Evolutionary conservation across 2,888 invertebrate genomes (phyloP), one percentile per base, ranked within the genome.

Genomic region (Unio delphinus): DNA sequence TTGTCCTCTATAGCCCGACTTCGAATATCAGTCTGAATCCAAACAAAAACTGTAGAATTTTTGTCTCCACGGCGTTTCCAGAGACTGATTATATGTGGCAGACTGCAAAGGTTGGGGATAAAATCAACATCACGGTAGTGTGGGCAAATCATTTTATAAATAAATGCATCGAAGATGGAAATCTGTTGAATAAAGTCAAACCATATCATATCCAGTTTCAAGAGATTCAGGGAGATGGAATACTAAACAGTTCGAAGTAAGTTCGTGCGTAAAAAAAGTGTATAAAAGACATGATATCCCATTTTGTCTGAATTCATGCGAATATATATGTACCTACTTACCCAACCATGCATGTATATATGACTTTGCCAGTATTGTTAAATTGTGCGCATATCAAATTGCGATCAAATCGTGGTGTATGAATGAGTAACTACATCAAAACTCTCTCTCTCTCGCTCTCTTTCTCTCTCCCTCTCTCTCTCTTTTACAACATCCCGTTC

Each of bases 41-140:
- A 1, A 34, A 60, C 23, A n/a, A 23, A 4, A 26, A 63, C 30
- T 30, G 56, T 28, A 56, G 63, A 26, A 64, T 80, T 15, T 68
- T 65, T 55, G 68, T 78, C 1, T n/a, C 68, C 26, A 65, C 75
- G 2, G 78, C 83, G 15, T 71, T 67, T 18, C 26, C 56, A 26
- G 75, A 74, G 17, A 74, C 74, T 6, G 71, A 76, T 28, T 76
- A 71, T 65, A 65, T 28, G 45, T 81, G 79, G 79, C 80, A 80
- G 59, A 74, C 70, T 18, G 20, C 70, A 18, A 18, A 56, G 17
- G 18, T 5, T 62, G 71, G 58, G n/a, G 55, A 57, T 8, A 30
- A 61, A 8, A 55, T 65, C 20, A 61, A 34, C 1, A 63, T 76
- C 8, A 60, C 28, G 30, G 68, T 73, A 6, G n/a, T 11, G 8